Evolutionary conservation across 1,140 invertebrate species (phyloP), one percentile per base, ranked within the genome.

Genomic region (Heliconius nattereri): DNA sequence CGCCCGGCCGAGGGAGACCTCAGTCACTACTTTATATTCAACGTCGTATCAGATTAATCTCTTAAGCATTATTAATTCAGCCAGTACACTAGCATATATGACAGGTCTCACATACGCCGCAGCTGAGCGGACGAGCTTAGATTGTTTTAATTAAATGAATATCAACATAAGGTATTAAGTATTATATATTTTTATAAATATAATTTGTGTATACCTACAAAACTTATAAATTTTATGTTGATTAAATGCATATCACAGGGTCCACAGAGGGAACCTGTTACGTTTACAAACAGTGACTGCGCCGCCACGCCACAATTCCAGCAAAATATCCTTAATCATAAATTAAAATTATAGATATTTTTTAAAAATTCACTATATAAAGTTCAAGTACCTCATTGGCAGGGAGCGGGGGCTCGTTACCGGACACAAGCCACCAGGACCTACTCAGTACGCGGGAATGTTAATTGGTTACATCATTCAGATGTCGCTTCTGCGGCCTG

Each of bases 21-120:
- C 60, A 66, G 23, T 29, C 13, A 66, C 57, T 66, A 66, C 60
- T 66, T 66, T 29, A 66, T 66, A 66, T 29, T 66, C 60, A 16
- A 66, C 60, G 23, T 23, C 7, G 23, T 66, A 66, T 66, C 60
- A 26, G 23, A 66, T 66, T 66, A 66, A 66, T 66, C 13, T 66
- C 9, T 29, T 66, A 66, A 66, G 23, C 60, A 29, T 66, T 66
- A 66, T 66, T 66, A 66, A 66, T 66, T 66, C 60, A 66, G 23
- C 3, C 60, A 66, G 11, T 29, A 60, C 9, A 23, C n/a, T 2
- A 23, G n/a, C 26, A 66, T 29, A 29, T 29, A 13, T 66, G 1
- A 23, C 20, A 23, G n/a, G 16, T 20, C 49, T 57, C 20, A 57
- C 23, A 23, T 23, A 57, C 20, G 6, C 20, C 19, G 19, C 7